Conservation (phyloP, 2,113 vertebrate species). For the Sclerurus mexicanus region DNA sequence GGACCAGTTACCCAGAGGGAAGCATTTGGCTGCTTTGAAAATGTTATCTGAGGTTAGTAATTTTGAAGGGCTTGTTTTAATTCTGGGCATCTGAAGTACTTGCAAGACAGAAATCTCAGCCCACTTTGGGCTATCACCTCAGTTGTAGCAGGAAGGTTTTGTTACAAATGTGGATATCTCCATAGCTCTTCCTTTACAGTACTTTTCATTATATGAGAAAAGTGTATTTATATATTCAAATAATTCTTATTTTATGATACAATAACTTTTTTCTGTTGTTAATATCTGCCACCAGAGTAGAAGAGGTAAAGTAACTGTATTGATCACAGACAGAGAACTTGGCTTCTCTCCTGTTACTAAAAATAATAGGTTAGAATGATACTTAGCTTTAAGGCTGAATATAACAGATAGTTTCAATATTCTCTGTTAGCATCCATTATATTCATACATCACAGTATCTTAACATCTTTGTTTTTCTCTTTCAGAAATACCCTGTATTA, state of each 20-base stretch:
- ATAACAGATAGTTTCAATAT: neutral
- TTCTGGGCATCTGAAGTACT: neutral
- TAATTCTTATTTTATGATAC: neutral
- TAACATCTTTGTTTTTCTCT: constrained; percentile 40
- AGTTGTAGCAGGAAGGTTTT: neutral
- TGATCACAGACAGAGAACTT: neutral
- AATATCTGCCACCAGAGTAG: neutral
- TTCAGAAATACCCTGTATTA: constrained; percentile 95
- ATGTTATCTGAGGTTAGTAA: neutral
- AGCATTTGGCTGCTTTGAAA: neutral
- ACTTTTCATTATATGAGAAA: neutral
- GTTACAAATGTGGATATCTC: neutral
- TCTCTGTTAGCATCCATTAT: neutral
- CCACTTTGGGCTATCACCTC: neutral
- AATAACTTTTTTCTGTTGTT: neutral
- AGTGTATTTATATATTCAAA: neutral
- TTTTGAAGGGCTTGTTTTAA: neutral
- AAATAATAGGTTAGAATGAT: neutral
- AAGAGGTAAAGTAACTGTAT: neutral
- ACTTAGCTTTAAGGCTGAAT: neutral
- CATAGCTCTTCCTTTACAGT: neutral
- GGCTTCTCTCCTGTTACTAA: neutral
- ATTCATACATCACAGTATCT: neutral
- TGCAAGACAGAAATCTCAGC: neutral
- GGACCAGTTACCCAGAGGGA: neutral